Base-by-base conservation (phyloP, 1,140 invertebrate genomes). In the Trichogramma pretiosum region DNA sequence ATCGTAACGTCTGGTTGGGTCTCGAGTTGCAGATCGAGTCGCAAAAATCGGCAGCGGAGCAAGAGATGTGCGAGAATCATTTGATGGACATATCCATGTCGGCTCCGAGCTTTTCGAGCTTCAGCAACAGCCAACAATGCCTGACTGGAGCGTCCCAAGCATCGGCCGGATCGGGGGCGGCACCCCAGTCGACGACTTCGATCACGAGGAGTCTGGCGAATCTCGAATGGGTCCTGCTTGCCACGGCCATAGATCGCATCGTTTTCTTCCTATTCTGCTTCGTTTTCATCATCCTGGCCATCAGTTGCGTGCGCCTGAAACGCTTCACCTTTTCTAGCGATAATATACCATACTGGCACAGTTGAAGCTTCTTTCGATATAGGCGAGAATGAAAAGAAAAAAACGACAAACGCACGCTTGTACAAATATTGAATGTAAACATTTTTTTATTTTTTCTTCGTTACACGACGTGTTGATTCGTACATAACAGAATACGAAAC, bases 201-300 rank as follows among this genome's bases (percentile, higher is more conserved):
- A 14, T 21, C 10, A 46, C 5, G 3, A 43, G 28, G 13, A 47
- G 11, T 1, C 57, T 61, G 1, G 46, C 64, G 9, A 72, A 76
- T 56, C 60, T 74, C 11, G 77, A 81, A 52, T 82, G 79, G 79
- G 61, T 76, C 14, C 53, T 78, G 11, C 53, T 79, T 22, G 79
- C 78, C 8, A 73, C 72, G 11, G 75, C 77, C 3, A 62, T 82
- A 28, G 79, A 82, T 65, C 68, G 79, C 43, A 56, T 79, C 3
- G 62, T 63, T 3, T 81, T 81, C 47, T 26, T 77, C 19, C 38
- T 72, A n/a, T 80, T 79, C 47, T 65, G 68, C 30, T 50, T 75
- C 10, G 46, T 75, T 3, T 79, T 73, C 51, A 30, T 66, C 1
- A 57, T 75, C 17, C 60, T 81, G 50, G 68, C 70, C 32, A 68